Evolutionary conservation across 1,140 invertebrate genomes (phyloP).

Genomic region (Prorops nasuta): DNA sequence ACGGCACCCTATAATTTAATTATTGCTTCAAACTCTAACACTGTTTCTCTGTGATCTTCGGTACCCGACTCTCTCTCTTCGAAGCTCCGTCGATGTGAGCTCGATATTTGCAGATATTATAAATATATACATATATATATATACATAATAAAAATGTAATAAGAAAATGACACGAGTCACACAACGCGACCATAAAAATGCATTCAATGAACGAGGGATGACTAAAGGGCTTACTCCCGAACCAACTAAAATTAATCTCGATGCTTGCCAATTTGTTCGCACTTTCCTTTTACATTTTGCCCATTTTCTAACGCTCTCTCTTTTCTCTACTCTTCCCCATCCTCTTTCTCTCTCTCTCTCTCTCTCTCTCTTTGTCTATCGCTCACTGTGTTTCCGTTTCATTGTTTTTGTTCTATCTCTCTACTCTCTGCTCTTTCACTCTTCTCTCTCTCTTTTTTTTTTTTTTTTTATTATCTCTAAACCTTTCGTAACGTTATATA

Average conservation of each 20-base stretch:
- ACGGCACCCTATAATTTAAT: neutral
- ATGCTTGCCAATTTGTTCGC: constrained; percentile 46
- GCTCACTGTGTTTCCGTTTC: constrained; percentile 8
- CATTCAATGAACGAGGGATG: constrained; percentile 29
- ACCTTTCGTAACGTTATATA: too few species aligned
- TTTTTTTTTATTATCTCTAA: constrained; percentile 22
- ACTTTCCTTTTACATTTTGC: constrained; percentile 23
- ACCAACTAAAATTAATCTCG: constrained; percentile 30
- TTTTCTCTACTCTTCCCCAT: constrained; percentile 19
- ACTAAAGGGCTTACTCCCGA: constrained; percentile 41
- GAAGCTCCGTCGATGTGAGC: constrained; percentile 47
- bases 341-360: constrained; percentile 15
- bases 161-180: constrained; percentile 31
- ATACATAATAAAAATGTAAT: constrained; percentile 9
- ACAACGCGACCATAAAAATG: constrained; percentile 28
- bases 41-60: constrained; percentile 54
- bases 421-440: constrained; percentile 14
- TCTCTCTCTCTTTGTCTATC: constrained; percentile 6
- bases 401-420: constrained; percentile 13
- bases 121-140: constrained; percentile 5
- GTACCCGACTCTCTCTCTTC: constrained; percentile 54
- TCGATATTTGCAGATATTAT: constrained; percentile 27
- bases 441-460: constrained; percentile 23
- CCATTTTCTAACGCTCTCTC: constrained; percentile 14
- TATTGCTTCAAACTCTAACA: constrained; percentile 43